Conservation (phyloP, 2,888 invertebrate genomes). For the Baccha elongata region DNA sequence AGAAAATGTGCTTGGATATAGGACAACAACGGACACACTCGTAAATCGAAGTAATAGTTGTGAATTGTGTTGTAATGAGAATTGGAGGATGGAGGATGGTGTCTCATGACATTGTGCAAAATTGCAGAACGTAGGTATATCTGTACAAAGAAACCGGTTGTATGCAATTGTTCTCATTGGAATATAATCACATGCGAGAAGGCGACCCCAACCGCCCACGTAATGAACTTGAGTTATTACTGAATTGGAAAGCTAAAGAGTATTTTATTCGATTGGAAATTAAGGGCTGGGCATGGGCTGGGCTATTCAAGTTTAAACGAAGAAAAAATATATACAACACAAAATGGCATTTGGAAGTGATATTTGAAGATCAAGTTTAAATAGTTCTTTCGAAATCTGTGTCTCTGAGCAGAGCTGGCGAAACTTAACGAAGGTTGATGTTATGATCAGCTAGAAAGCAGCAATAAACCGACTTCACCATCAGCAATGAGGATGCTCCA, state of each 20-base stretch:
- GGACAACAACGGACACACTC: conserved; percentile 19
- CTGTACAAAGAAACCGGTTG: conserved; percentile 45
- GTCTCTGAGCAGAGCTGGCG: not conserved
- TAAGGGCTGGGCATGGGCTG: conserved; percentile 35
- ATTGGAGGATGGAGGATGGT: not conserved
- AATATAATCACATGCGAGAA: conserved; percentile 3
- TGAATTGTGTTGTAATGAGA: conserved; percentile 39
- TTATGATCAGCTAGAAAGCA: too few relatives aligned
- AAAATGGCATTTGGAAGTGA: not conserved
- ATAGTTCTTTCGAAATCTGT: not conserved
- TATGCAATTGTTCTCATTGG: conserved; percentile 16
- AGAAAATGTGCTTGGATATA: conserved; percentile 5
- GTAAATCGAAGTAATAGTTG: conserved; percentile 49
- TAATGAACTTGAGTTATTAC: conserved; percentile 68
- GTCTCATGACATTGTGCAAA: not conserved
- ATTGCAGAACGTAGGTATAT: not conserved
- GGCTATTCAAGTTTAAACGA: not conserved
- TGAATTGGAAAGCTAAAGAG: conserved; percentile 24
- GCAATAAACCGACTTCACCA: too few relatives aligned
- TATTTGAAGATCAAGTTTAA: conserved; percentile 4
- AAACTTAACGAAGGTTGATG: too few relatives aligned
- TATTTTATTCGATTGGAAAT: conserved; percentile 24
- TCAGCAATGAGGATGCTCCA: too few relatives aligned
- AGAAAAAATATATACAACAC: not conserved
- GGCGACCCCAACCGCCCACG: conserved; percentile 61